phyloP scores from a whole-genome alignment of 53 echinoderm and acorn worm species.

The Paracentrotus lividus region DNA sequence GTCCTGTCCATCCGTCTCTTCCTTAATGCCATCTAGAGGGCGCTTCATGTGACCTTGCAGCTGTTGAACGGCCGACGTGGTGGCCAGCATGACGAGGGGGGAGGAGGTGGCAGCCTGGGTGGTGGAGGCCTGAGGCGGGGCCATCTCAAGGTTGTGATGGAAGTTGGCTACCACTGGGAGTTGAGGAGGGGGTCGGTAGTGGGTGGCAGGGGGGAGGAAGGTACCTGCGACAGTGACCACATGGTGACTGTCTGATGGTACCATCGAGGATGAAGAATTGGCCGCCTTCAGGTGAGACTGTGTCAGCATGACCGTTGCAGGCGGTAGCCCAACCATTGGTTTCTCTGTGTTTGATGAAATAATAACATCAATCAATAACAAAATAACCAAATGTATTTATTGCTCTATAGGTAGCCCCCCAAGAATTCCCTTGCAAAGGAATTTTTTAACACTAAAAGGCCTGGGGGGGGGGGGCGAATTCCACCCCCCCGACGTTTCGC shows the following conservation, averaged over 20 bases:
- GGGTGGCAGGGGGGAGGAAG: slow-evolving; percentile 88
- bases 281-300: slow-evolving; percentile 40
- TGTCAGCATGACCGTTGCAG: slow-evolving; percentile 36
- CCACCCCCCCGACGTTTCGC: no score
- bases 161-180: slow-evolving; percentile 42
- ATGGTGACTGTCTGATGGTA: slow-evolving; percentile 73
- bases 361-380: not conserved
- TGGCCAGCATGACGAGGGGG: slow-evolving; percentile 82
- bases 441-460: no score
- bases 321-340: slow-evolving; percentile 24
- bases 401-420: no score
- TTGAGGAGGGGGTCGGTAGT: slow-evolving; percentile 74
- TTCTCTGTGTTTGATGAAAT: not conserved
- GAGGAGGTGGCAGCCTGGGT: slow-evolving; percentile 68
- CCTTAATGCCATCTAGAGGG: slow-evolving; percentile 88
- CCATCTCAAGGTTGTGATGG: slow-evolving; percentile 61
- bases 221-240: slow-evolving; percentile 92
- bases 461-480: no score
- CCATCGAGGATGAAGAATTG: slow-evolving; percentile 12
- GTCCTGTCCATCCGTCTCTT: slow-evolving; percentile 78
- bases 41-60: slow-evolving; percentile 80
- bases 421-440: no score
- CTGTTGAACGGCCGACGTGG: slow-evolving; percentile 76
- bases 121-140: slow-evolving; percentile 46
- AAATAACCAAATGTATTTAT: not conserved